A percentile compares a stretch with the other conserved stretches of the same genome.
Conservation (phyloP, 64 coral and sea anemone species). For the Actinia equina region DNA sequence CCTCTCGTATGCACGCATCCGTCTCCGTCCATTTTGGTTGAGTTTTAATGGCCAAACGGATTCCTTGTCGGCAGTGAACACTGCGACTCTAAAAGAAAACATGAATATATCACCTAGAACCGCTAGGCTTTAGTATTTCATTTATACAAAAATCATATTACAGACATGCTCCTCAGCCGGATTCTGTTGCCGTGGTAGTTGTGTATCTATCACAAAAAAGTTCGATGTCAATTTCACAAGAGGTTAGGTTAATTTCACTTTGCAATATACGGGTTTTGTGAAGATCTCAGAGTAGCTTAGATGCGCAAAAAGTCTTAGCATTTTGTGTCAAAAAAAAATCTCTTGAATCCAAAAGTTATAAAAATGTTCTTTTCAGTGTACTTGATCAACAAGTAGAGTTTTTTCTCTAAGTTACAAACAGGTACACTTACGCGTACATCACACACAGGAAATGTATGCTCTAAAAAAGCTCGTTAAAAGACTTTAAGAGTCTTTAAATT, state of each 20-base stretch:
- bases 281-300: too few species aligned
- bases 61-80: background rate
- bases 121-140: slow-evolving; percentile 5
- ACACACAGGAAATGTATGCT: background rate
- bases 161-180: background rate
- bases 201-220: slow-evolving; percentile 4
- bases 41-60: background rate
- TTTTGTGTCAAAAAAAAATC: too few species aligned
- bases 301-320: too few species aligned
- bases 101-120: background rate
- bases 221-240: background rate
- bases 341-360: too few species aligned
- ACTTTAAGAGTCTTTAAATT: background rate
- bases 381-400: background rate
- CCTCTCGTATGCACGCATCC: background rate
- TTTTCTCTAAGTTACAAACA: background rate
- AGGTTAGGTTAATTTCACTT: background rate
- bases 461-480: background rate
- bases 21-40: background rate
- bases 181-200: slow-evolving; percentile 3
- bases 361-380: too few species aligned
- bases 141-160: background rate
- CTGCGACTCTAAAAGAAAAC: background rate
- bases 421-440: background rate
- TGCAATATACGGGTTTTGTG: background rate